phyloP scores from a whole-genome alignment of 1,140 invertebrate genomes.

The Reticulitermes speratus region DNA sequence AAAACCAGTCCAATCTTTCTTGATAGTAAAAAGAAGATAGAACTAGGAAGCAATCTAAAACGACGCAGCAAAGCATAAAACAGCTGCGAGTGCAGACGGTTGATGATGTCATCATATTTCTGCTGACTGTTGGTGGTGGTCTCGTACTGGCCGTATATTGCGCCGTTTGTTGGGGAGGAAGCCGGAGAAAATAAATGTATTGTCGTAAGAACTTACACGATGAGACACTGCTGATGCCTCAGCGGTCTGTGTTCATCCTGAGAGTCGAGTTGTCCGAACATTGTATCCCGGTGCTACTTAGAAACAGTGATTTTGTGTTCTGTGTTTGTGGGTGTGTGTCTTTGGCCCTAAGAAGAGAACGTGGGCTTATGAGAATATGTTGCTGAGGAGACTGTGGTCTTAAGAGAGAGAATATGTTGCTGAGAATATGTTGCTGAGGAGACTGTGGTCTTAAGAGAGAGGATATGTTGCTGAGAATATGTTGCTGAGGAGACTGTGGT shows the following conservation, averaged over 20 bases:
- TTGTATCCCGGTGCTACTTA: no score
- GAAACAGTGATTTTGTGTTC: no score
- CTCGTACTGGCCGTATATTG: constrained; percentile 14
- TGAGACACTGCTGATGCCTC: background rate
- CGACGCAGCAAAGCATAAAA: constrained; percentile 10
- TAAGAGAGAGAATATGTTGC: no score
- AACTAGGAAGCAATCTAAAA: background rate
- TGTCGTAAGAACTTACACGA: background rate
- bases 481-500: no score
- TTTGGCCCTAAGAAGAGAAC: no score
- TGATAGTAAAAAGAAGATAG: background rate
- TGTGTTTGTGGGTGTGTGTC: no score
- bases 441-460: no score
- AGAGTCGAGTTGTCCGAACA: background rate
- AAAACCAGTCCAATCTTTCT: background rate
- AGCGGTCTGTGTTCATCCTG: background rate
- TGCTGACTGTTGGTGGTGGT: background rate
- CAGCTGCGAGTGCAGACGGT: background rate
- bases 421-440: no score
- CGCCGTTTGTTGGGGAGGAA: background rate
- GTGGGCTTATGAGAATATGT: no score
- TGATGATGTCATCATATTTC: constrained; percentile 11
- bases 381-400: no score
- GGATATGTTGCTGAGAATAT: no score
- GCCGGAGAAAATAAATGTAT: background rate